Percentiles rank a stretch among this genome's conserved stretches.
Conservation (phyloP, 2,888 invertebrate genomes). For the Chrysomela aeneicollis region DNA sequence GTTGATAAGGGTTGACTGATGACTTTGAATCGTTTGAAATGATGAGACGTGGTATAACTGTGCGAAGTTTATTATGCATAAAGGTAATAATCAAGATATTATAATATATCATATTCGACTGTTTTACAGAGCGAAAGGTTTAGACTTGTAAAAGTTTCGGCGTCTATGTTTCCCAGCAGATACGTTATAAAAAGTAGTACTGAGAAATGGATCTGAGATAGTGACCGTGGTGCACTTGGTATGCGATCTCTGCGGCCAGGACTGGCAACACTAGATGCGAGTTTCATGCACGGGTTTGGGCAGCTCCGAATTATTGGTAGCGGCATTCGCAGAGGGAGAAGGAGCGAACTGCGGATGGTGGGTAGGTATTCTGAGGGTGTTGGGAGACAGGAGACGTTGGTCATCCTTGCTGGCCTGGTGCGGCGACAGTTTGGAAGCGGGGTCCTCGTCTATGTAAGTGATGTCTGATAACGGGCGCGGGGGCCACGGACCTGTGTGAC, state of each 20-base stretch:
- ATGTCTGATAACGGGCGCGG: conserved; percentile 80
- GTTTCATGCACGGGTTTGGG: conserved; percentile 76
- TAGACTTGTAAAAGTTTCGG: not conserved
- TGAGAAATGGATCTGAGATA: conserved; percentile 35
- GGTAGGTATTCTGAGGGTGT: conserved; percentile 64
- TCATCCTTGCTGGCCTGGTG: conserved; percentile 55
- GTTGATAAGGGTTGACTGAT: not conserved
- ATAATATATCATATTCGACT: conserved; percentile 3
- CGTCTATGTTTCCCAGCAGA: not conserved
- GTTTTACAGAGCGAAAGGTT: not conserved
- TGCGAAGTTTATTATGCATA: conserved; percentile 14
- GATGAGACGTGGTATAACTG: not conserved
- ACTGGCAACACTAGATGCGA: conserved; percentile 68
- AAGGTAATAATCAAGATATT: not conserved
- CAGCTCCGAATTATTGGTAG: conserved; percentile 66
- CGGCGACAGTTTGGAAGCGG: conserved; percentile 57
- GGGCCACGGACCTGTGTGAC: conserved; percentile 72
- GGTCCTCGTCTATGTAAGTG: conserved; percentile 70
- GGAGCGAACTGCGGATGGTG: conserved; percentile 66
- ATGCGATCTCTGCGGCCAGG: conserved; percentile 55
- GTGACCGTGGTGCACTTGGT: conserved; percentile 51
- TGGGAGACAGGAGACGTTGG: conserved; percentile 60
- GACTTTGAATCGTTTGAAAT: not conserved
- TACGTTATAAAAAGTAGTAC: not conserved
- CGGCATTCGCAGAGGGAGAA: conserved; percentile 64